phyloP scores from a whole-genome alignment of 2,113 vertebrate species.

The Sapajus apella region DNA sequence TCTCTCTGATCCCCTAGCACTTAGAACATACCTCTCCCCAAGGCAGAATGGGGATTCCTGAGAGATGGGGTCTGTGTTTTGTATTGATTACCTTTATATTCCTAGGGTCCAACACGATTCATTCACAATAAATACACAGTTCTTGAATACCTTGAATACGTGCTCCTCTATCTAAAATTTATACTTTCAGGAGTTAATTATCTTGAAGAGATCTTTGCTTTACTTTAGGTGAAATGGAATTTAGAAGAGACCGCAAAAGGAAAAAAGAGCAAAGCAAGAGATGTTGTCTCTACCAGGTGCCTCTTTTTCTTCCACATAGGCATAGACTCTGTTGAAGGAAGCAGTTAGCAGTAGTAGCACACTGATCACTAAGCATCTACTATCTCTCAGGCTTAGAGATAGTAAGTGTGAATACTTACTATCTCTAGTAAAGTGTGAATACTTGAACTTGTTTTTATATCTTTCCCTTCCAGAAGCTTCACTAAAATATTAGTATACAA shows the following conservation, averaged over 20 bases:
- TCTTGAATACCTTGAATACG: neutral
- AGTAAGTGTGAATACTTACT: neutral
- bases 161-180: neutral
- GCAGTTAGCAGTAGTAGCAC: too few relatives aligned
- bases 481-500: neutral
- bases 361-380: neutral
- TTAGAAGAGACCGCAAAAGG: neutral
- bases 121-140: neutral
- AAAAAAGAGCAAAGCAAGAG: neutral
- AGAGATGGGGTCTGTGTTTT: neutral
- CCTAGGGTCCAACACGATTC: neutral
- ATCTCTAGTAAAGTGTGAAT: neutral
- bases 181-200: neutral
- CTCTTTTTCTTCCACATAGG: neutral
- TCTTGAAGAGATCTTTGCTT: neutral
- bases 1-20: neutral
- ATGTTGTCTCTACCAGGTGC: fast-evolving
- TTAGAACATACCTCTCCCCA: neutral
- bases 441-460: neutral
- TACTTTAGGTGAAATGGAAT: neutral
- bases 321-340: neutral
- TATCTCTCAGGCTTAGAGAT: neutral
- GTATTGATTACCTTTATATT: neutral
- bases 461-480: neutral
- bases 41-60: neutral